phyloP scores from a whole-genome alignment of 2,797 vertebrate species.

The Liasis olivaceus region DNA sequence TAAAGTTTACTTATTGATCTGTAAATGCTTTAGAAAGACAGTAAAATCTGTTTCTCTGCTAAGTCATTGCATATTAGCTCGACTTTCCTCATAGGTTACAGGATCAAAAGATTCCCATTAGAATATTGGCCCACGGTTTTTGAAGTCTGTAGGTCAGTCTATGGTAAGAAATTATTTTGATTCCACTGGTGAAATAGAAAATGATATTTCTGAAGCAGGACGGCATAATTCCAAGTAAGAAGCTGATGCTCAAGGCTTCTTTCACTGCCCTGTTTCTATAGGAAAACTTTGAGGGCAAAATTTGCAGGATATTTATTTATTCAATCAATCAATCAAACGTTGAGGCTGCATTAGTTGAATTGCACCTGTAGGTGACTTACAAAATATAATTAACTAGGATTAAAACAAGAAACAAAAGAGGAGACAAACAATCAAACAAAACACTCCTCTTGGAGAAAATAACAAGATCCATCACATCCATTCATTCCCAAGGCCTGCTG shows the following conservation, averaged over 20 bases:
- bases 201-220: neutral
- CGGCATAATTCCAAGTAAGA: neutral
- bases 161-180: neutral
- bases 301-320: too few species aligned
- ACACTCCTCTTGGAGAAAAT: too few species aligned
- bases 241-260: neutral
- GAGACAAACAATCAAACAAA: neutral
- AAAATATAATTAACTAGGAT: too few species aligned
- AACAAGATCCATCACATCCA: too few species aligned
- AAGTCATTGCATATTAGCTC: neutral
- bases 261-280: too few species aligned
- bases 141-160: neutral
- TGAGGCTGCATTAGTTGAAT: too few species aligned
- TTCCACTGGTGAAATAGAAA: neutral
- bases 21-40: neutral
- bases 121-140: neutral
- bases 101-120: neutral
- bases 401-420: neutral
- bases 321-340: too few species aligned
- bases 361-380: too few species aligned
- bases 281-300: too few species aligned
- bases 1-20: neutral
- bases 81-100: neutral
- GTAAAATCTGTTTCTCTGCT: too few species aligned
- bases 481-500: too few species aligned